Evolutionary conservation across 1,140 invertebrate species (phyloP).

Genomic region (Hylaeus anthracinus): DNA sequence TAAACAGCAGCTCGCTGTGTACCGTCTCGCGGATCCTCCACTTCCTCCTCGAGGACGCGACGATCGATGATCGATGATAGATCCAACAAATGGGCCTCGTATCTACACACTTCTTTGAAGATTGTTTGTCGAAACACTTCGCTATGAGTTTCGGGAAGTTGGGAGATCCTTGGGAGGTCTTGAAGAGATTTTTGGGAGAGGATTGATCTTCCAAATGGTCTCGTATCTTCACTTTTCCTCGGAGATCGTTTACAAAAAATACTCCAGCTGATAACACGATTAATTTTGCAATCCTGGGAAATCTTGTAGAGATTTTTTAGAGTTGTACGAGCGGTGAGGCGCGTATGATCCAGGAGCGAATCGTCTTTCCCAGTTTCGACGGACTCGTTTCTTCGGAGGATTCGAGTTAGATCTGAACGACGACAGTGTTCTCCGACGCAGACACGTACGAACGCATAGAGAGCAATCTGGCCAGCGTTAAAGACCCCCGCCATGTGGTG

Average conservation of each 20-base stretch:
- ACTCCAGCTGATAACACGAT: no score
- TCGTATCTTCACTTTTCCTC: background rate
- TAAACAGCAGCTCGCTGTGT: background rate
- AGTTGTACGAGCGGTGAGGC: no score
- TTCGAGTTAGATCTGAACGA: conserved; percentile 6
- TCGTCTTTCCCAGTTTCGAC: background rate
- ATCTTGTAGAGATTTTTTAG: no score
- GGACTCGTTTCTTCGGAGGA: background rate
- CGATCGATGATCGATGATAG: no score
- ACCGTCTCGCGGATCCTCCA: background rate
- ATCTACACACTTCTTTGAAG: background rate
- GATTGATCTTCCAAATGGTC: no score
- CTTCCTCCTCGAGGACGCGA: no score
- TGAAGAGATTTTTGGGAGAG: no score
- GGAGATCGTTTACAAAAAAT: background rate
- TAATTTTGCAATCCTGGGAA: no score
- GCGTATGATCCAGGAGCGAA: no score
- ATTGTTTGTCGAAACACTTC: background rate
- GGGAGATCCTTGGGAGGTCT: no score
- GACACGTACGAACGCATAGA: conserved; percentile 38
- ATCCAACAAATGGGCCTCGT: no score
- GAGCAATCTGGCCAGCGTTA: conserved; percentile 50
- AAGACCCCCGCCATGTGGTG: conserved; percentile 78
- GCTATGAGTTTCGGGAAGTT: no score
- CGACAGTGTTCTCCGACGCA: conserved; percentile 22